phyloP scores from a whole-genome alignment of 2,113 vertebrate species.

The Trematomus loennbergii region DNA sequence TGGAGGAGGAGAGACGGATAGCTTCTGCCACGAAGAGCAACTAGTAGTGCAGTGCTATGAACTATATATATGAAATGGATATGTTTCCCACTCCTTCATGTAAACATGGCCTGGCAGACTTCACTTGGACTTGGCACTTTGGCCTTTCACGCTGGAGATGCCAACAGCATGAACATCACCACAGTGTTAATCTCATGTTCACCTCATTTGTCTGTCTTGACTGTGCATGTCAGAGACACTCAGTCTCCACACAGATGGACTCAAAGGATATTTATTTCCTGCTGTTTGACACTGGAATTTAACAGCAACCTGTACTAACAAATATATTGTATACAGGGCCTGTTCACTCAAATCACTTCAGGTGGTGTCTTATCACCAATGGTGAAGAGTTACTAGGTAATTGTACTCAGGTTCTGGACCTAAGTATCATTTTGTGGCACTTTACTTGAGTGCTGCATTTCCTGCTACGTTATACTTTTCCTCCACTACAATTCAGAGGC shows the following conservation, averaged over 20 bases:
- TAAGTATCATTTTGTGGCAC: no score
- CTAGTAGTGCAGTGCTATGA: conserved; percentile 21
- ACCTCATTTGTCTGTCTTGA: conserved; percentile 44
- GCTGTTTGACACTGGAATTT: neutral
- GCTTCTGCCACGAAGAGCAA: conserved; percentile 46
- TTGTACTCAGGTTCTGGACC: neutral
- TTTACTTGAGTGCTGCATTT: no score
- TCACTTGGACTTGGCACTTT: conserved; percentile 20
- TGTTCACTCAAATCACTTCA: neutral
- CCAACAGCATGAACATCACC: conserved; percentile 12
- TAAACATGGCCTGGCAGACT: conserved; percentile 46
- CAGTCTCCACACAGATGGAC: conserved; percentile 14
- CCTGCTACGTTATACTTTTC: no score
- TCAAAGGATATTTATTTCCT: neutral
- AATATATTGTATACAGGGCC: neutral
- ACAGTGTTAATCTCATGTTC: conserved; percentile 27
- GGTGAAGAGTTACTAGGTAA: no score
- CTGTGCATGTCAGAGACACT: conserved; percentile 11
- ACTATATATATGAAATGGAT: neutral
- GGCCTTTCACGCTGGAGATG: conserved; percentile 17
- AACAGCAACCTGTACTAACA: no score
- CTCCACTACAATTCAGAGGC: neutral
- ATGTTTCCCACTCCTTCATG: conserved; percentile 1
- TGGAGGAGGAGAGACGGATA: conserved; percentile 44
- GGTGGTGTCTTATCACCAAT: neutral